Evolutionary conservation across 2,113 vertebrate genomes (phyloP).

Genomic region (Mustelus asterias): DNA sequence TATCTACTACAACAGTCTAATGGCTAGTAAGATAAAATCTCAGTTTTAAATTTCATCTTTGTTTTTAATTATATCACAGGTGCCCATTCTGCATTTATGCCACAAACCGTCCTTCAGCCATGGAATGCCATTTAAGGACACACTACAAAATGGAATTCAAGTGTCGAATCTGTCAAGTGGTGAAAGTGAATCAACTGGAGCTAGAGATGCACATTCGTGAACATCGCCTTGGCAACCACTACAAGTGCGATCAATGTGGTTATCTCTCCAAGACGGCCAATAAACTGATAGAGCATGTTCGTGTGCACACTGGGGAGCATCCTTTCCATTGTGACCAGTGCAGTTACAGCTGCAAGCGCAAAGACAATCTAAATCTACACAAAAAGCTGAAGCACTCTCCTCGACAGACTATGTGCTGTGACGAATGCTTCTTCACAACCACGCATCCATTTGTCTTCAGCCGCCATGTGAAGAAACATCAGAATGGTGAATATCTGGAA

Average conservation of each 20-base stretch:
- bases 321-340: conserved; percentile 99
- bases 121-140: conserved; percentile 99
- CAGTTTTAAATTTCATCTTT: conserved; percentile 11
- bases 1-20: background rate
- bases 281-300: conserved; percentile 98
- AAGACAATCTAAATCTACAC: conserved; percentile 99
- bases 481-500: conserved; percentile 63
- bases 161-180: conserved; percentile 97
- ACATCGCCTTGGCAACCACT: conserved; percentile 98
- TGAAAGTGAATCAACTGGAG: conserved; percentile 91
- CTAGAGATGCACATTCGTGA: conserved; percentile 94
- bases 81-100: conserved; percentile 98
- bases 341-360: conserved; percentile 99
- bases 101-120: conserved; percentile 92
- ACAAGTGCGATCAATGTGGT: conserved; percentile 98
- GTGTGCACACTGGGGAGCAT: conserved; percentile 97
- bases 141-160: conserved; percentile 99
- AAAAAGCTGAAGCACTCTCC: conserved; percentile 98
- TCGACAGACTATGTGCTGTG: conserved; percentile 90
- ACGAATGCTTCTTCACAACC: conserved; percentile 94
- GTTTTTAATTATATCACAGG: conserved; percentile 54
- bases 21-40: background rate
- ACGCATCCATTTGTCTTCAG: conserved; percentile 96
- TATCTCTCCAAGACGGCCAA: conserved; percentile 99
- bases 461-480: conserved; percentile 96